A percentile compares a stretch with the other conserved stretches of the same genome.
phyloP scores from a whole-genome alignment of 2,888 invertebrate species.

The Eilema griseolum region DNA sequence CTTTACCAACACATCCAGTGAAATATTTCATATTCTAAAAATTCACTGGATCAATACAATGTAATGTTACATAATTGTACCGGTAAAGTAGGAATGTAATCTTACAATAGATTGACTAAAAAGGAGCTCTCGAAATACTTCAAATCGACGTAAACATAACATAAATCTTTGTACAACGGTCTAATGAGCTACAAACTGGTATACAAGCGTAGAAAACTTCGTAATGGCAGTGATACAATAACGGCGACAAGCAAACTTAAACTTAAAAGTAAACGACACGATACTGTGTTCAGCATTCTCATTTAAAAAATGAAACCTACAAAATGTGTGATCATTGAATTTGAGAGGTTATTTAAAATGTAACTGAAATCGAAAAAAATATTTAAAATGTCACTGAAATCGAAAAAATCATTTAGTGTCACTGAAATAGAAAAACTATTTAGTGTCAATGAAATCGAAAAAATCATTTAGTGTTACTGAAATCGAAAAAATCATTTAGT shows the following conservation, averaged over 20 bases:
- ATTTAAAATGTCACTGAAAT: background rate
- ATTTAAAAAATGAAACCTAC: background rate
- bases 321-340: slow-evolving; percentile 1
- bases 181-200: slow-evolving; percentile 44
- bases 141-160: slow-evolving; percentile 13
- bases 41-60: background rate
- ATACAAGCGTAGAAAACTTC: slow-evolving; percentile 46
- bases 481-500: too few species aligned
- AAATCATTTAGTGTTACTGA: background rate
- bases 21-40: background rate
- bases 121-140: slow-evolving; percentile 19
- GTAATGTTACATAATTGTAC: background rate
- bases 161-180: slow-evolving; percentile 36
- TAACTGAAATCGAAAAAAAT: slow-evolving; percentile 7
- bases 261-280: slow-evolving; percentile 40
- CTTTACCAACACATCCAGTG: background rate
- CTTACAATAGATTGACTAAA: background rate
- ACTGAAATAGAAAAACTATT: too few species aligned
- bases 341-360: background rate
- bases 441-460: background rate
- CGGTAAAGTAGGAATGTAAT: slow-evolving; percentile 3
- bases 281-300: slow-evolving; percentile 37
- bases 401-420: too few species aligned
- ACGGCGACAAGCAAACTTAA: slow-evolving; percentile 54
- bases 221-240: slow-evolving; percentile 57